Percentiles rank a stretch among this genome's conserved stretches.
phyloP scores from a whole-genome alignment of 2,113 vertebrate species.

The Labeo catla region DNA sequence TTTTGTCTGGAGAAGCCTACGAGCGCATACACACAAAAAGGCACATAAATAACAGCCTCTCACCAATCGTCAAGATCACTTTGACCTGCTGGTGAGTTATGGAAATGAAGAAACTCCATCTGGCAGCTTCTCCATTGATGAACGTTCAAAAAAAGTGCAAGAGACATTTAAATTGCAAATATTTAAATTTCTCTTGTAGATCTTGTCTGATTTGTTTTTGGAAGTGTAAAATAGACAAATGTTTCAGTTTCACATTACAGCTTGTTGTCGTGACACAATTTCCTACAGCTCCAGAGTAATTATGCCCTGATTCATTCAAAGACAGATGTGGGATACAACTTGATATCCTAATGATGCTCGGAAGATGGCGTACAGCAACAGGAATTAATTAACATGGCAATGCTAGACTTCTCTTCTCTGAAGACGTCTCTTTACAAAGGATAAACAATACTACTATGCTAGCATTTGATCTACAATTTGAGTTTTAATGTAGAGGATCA shows the following conservation, averaged over 20 bases:
- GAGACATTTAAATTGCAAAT: not conserved
- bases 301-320: not conserved
- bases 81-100: not conserved
- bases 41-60: slow-evolving; percentile 9
- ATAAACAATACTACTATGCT: not conserved
- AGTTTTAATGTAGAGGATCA: not conserved
- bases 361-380: not conserved
- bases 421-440: not conserved
- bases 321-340: not conserved
- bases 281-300: not conserved
- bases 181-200: not conserved
- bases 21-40: not conserved
- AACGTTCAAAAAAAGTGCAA: too few relatives aligned
- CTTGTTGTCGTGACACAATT: not conserved
- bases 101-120: not conserved
- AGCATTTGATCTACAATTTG: not conserved
- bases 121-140: not conserved
- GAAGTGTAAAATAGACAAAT: not conserved
- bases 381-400: not conserved
- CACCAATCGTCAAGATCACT: slow-evolving; percentile 1
- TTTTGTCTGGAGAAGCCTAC: slow-evolving; percentile 21
- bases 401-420: not conserved
- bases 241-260: not conserved
- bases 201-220: not conserved
- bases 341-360: not conserved